Conservation (phyloP, 2,888 invertebrate genomes). For the Drosophila paracracens region DNA sequence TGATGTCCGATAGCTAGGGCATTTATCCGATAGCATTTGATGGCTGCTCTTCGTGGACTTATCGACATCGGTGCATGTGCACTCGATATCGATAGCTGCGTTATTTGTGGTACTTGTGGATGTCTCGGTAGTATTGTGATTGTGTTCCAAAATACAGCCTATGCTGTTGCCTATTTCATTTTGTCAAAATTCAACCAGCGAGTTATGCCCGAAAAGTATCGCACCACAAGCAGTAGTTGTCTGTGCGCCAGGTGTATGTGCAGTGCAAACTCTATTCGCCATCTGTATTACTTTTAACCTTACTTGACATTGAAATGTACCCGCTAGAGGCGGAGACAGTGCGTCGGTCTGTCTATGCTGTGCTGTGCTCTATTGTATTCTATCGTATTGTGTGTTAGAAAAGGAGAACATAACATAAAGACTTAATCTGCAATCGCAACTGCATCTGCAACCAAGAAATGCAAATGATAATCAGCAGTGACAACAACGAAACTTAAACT, state of each 20-base stretch:
- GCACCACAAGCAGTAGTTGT: slow-evolving; percentile 46
- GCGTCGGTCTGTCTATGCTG: slow-evolving; percentile 48
- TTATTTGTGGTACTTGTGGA: slow-evolving; percentile 45
- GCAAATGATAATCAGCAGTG: slow-evolving; percentile 27
- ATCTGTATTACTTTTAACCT: slow-evolving; percentile 82
- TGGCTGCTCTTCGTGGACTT: neutral
- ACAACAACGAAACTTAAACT: slow-evolving; percentile 17
- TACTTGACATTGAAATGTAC: slow-evolving; percentile 85
- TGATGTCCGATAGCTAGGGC: neutral
- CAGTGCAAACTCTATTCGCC: slow-evolving; percentile 48
- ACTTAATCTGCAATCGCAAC: slow-evolving; percentile 8
- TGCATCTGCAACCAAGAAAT: slow-evolving; percentile 15
- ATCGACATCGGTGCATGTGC: slow-evolving; percentile 38
- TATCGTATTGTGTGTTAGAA: slow-evolving; percentile 54
- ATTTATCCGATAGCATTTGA: slow-evolving; percentile 3
- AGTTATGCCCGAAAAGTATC: slow-evolving; percentile 58
- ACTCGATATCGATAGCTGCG: slow-evolving; percentile 48
- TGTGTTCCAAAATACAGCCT: slow-evolving; percentile 72
- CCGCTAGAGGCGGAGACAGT: slow-evolving; percentile 68
- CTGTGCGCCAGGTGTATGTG: slow-evolving; percentile 57
- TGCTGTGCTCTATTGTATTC: slow-evolving; percentile 41
- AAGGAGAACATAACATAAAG: slow-evolving; percentile 47
- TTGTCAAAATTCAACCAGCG: slow-evolving; percentile 33
- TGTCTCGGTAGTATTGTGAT: slow-evolving; percentile 68
- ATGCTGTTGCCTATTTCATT: slow-evolving; percentile 56